Conservation (phyloP, 2,113 vertebrate genomes). For the Telmatochromis brichardi region DNA sequence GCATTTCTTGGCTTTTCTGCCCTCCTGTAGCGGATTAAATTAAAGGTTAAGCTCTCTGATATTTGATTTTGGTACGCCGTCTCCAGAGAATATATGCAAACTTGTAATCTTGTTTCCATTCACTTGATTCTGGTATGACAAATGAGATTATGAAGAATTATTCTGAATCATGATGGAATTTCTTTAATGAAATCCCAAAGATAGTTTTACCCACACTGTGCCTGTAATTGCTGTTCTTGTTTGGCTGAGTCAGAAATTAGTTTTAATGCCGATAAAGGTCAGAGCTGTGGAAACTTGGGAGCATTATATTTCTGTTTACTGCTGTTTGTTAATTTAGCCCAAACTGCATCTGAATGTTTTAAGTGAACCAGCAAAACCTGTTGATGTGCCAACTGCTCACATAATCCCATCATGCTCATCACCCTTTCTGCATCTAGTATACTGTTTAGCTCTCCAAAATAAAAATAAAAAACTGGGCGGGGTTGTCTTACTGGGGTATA, state of each 20-base stretch:
- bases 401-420: neutral
- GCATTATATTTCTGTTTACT: neutral
- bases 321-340: neutral
- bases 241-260: neutral
- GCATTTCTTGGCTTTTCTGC: neutral
- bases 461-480: conserved; percentile 17
- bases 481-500: neutral
- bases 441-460: neutral
- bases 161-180: neutral
- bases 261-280: neutral
- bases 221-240: neutral
- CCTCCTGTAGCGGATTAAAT: neutral
- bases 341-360: neutral
- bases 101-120: neutral
- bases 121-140: neutral
- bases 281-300: neutral
- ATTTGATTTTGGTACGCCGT: neutral
- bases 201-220: neutral
- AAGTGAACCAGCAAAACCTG: neutral
- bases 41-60: neutral
- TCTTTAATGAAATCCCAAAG: neutral
- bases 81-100: neutral
- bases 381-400: neutral
- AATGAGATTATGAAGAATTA: neutral
- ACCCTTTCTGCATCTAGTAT: neutral